Conservation (phyloP, 2,888 invertebrate genomes). For the Tiliacea aurago region DNA sequence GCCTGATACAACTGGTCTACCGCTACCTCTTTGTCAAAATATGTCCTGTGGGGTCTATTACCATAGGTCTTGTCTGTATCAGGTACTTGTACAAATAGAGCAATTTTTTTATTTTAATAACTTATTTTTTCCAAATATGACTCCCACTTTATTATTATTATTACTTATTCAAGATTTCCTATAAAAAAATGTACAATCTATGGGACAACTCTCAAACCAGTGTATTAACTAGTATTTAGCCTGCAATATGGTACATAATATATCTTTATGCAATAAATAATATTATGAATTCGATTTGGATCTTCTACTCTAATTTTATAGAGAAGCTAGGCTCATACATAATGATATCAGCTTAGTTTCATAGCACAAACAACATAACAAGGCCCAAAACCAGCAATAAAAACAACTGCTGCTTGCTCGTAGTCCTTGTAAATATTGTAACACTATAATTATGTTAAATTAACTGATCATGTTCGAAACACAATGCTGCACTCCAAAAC, state of each 20-base stretch:
- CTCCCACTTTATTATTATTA: too few relatives aligned
- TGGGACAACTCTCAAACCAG: background rate
- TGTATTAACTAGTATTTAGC: background rate
- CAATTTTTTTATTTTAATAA: background rate
- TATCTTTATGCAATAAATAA: background rate
- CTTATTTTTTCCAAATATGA: background rate
- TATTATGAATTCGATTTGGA: too few relatives aligned
- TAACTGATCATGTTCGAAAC: too few relatives aligned
- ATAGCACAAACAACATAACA: background rate
- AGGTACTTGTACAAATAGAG: conserved; percentile 57
- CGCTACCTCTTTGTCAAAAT: conserved; percentile 84
- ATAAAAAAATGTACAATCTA: background rate
- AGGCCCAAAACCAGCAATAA: background rate
- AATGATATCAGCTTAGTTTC: background rate
- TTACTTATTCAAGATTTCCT: background rate
- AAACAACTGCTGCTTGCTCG: background rate
- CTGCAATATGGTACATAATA: background rate
- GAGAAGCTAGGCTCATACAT: background rate
- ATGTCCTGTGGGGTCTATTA: conserved; percentile 79
- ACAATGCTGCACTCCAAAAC: too few relatives aligned
- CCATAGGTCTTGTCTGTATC: conserved; percentile 82
- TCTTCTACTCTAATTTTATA: too few relatives aligned
- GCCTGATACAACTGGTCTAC: conserved; percentile 74
- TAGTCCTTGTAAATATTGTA: background rate
- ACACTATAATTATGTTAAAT: too few relatives aligned